Conservation (phyloP, 2,797 vertebrate genomes). For the Phoebastria nigripes region DNA sequence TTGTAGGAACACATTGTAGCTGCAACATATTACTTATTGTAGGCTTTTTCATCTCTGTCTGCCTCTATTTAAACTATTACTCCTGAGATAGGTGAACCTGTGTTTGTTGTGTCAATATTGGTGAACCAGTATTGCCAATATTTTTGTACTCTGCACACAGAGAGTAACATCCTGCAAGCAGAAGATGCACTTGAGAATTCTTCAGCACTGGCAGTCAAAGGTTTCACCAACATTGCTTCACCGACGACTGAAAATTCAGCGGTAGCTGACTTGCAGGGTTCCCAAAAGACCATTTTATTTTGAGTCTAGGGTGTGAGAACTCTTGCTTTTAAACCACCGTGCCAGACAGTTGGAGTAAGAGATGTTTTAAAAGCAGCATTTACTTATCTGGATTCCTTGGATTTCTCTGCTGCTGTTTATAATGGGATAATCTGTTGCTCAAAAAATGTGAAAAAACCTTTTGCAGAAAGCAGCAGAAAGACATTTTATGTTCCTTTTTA, state of each 20-base stretch:
- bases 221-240: background rate
- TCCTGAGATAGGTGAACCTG: background rate
- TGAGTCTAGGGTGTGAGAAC: background rate
- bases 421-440: constrained; percentile 8
- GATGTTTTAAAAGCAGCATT: background rate
- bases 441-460: constrained; percentile 7
- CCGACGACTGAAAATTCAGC: background rate
- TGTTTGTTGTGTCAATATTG: background rate
- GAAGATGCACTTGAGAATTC: background rate
- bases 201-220: background rate
- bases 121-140: background rate
- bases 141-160: background rate
- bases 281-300: background rate
- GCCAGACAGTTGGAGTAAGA: background rate
- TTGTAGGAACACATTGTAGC: background rate
- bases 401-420: background rate
- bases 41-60: background rate
- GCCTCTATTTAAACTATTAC: background rate
- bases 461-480: constrained; percentile 19
- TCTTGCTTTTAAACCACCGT: background rate
- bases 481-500: constrained; percentile 20
- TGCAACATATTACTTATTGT: background rate
- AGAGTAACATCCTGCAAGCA: background rate
- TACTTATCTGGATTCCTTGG: background rate
- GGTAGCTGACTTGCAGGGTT: background rate